These are phyloP conservation scores for Zosterops lateralis DNA, from an alignment of 2,113 vertebrate species.

Conservation along the genomic window DNA sequence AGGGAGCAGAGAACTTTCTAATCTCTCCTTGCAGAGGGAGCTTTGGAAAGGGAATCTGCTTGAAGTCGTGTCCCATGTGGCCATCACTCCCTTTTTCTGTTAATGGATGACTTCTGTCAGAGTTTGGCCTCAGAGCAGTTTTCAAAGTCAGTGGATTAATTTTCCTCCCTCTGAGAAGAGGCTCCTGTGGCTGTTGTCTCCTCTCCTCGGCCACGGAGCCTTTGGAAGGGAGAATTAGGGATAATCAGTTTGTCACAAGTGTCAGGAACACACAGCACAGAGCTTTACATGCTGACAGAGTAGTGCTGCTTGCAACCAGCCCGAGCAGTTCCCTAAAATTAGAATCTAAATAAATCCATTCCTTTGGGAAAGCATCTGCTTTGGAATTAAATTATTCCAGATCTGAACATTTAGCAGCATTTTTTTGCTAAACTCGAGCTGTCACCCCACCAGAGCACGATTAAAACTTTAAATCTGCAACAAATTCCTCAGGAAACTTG, in stretches of 20 bases:
- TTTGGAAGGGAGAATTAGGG: background rate
- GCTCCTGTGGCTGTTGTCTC: background rate
- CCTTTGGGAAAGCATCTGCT: background rate
- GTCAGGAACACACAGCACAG: background rate
- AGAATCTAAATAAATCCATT: background rate
- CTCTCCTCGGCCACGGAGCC: background rate
- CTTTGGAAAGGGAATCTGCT: background rate
- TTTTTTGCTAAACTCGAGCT: background rate
- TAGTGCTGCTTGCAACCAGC: background rate
- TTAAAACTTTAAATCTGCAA: background rate
- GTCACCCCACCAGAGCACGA: background rate
- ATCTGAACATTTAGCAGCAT: background rate
- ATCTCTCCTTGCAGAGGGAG: background rate
- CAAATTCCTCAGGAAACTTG: background rate
- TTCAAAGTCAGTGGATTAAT: background rate
- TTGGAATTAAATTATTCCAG: background rate
- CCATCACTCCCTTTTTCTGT: background rate
- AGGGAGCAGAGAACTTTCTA: background rate
- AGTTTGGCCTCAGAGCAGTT: background rate
- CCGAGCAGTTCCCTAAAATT: background rate
- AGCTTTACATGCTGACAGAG: background rate
- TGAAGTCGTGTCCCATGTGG: background rate
- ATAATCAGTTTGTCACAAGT: background rate
- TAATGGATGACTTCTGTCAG: background rate
- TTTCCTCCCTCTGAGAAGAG: background rate